These are phyloP conservation scores for Menura novaehollandiae DNA, from an alignment of 2,113 vertebrate genomes.

Conservation along the genomic window DNA sequence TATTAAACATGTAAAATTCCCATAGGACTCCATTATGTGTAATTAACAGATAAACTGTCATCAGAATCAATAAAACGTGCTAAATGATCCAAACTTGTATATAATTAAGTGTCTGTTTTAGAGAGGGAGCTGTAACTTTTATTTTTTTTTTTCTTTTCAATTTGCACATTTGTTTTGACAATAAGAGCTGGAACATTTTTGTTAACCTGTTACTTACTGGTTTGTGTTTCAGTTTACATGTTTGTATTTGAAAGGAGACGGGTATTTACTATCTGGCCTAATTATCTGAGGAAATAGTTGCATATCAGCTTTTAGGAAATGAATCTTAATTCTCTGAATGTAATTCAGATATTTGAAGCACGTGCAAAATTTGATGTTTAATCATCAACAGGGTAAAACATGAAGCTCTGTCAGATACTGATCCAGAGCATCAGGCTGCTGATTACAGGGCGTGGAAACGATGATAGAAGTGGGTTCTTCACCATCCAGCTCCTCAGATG, in stretches of 20 bases:
- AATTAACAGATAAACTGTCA: conserved; percentile 83
- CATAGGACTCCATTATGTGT: conserved; percentile 76
- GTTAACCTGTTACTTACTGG: conserved; percentile 66
- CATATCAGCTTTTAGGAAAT: not conserved
- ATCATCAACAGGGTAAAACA: not conserved
- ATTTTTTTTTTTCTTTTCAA: conserved; percentile 17
- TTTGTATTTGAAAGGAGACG: not conserved
- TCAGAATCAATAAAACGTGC: conserved; percentile 80
- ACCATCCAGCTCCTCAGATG: not conserved
- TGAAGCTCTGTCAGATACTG: not conserved
- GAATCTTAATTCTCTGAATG: not conserved
- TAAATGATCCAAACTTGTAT: conserved; percentile 82
- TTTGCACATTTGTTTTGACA: conserved; percentile 68
- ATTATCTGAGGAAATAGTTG: conserved; percentile 11
- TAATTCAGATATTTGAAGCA: not conserved
- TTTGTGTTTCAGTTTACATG: conserved; percentile 7
- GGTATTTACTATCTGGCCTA: not conserved
- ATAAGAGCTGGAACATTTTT: conserved; percentile 31
- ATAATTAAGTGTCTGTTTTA: conserved; percentile 78
- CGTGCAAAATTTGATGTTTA: not conserved
- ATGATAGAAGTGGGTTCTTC: not conserved
- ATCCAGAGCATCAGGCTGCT: not conserved
- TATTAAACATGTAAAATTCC: conserved; percentile 76
- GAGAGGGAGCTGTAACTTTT: conserved; percentile 58
- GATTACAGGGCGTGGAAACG: not conserved